Evolutionary conservation across 2,113 vertebrate genomes (phyloP), one percentile per base, ranked within the genome.

Genomic region (Phaethornis superciliosus): DNA sequence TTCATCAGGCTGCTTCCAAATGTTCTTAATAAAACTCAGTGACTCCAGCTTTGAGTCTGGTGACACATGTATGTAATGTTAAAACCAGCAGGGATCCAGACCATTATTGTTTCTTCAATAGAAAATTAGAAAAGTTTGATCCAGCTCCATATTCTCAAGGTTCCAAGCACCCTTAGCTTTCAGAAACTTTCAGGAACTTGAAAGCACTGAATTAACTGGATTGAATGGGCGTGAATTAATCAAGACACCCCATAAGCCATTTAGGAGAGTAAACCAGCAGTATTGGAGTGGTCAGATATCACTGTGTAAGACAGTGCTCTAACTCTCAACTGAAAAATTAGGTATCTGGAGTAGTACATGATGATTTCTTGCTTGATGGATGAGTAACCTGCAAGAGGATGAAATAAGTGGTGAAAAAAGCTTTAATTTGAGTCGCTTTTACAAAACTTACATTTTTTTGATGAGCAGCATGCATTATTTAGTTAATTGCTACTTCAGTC

Each of bases 401-500:
- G n/a, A 75, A 88, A 49, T 44, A 93, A 63, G 26, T 94, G 70
- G 69, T 58, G 47, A 49, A 68, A 94, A 92, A 74, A 44, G 15
- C 44, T 84, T 83, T 85, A 59, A 89, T 82, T 92, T 72, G 40
- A 30, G 69, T 81, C 0, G 2, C 63, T 95, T 94, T 88, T 88
- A 54, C 52, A 90, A 93, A 85, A 70, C 13, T n/a, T 80, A 4
- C 89, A 15, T 77, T 94, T 96, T 92, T 89, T 95, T 92, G 0
- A 93, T 86, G 56, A 92, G 35, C 32, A 74, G 40, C 37, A 87
- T 91, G 63, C 59, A 86, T 96, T 96, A 89, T 95, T 94, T 94
- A 94, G 40, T 54, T 91, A 94, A 93, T 95, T 94, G 46, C 92
- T 93, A 52, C 81, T 92, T 89, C 59, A 85, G 32, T 77, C 46